Evolutionary conservation across 2,888 invertebrate species (phyloP), one percentile per base, ranked within the genome.

Genomic region (Aphrophora alni): DNA sequence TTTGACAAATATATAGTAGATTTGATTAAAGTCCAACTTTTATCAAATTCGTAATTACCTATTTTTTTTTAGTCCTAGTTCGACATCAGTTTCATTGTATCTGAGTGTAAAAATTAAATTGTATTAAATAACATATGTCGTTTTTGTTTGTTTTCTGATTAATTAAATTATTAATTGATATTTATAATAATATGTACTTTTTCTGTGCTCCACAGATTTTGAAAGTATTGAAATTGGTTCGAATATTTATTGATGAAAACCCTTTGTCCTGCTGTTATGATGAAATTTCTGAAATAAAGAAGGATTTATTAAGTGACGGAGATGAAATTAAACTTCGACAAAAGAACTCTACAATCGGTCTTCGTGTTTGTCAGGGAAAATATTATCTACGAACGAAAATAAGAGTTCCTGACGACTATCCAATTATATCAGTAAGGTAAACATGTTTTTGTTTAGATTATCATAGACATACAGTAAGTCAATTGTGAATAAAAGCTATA

Each of bases 181-280:
- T 33, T 33, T 5, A 24, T 26, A 26, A 72, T 7, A 24, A 27
- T 12, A 38, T 70, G 17, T 33, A 33, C 71, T 38, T n/a, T 1
- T 24, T 86, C 83, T 80, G 78, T 21, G 84, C 84, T 14, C 7
- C 44, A 33, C 87, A 91, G 90, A 88, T 93, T 21, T 86, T 94
- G 44, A 88, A 89, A 73, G 88, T 91, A 28, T 71, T 71, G 27
- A 71, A 71, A 71, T 71, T 33, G 26, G 88, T 94, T 7, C 88
- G 90, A 75, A 91, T 90, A 82, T 94, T 94, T 86, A 88, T 94
- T 17, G 90, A 91, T 74, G 93, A 94, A 83, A 93, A 94, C 88
- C 92, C 93, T 0, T 88, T 95, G 3, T 93, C 92, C 86, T 92
- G 93, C 80, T 94, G 94, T 85, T 92, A 92, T 84, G 93, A 93